Percentiles rank a stretch among this genome's conserved stretches.
phyloP scores from a whole-genome alignment of 2,113 vertebrate species.

The Pongo pygmaeus region DNA sequence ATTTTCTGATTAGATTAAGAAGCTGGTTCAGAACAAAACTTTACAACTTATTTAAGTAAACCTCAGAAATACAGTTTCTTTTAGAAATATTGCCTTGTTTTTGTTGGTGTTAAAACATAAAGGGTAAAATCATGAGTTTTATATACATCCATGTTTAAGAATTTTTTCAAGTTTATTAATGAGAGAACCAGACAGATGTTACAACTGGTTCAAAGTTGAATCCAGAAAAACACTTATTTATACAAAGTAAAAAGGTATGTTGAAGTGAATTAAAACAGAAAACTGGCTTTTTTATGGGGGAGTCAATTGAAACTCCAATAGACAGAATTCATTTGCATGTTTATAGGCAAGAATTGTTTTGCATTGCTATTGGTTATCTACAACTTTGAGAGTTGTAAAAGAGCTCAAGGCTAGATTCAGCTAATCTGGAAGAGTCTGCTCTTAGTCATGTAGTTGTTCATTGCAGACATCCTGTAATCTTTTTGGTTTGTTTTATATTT shows the following conservation, averaged over 20 bases:
- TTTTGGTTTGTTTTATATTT: neutral
- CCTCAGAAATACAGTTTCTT: neutral
- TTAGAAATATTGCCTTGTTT: neutral
- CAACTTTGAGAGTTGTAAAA: neutral
- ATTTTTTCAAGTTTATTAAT: neutral
- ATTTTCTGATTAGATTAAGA: conserved; percentile 26
- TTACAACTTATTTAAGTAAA: neutral
- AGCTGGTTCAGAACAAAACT: neutral
- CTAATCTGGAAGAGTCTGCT: neutral
- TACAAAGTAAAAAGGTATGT: neutral
- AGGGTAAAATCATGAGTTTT: neutral
- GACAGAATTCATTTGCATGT: neutral
- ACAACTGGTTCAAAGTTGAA: neutral
- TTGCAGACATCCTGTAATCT: neutral
- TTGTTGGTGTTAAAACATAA: neutral
- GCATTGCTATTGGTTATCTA: neutral
- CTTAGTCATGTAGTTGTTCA: neutral
- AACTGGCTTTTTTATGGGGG: neutral
- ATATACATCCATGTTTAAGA: neutral
- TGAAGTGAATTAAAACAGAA: conserved; percentile 11
- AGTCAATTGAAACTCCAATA: neutral
- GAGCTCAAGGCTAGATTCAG: neutral
- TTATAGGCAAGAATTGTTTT: neutral
- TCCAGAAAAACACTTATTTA: neutral
- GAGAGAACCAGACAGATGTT: neutral